These are phyloP conservation scores for Polyergus mexicanus DNA, from an alignment of 1,140 invertebrate genomes.

Conservation along the genomic window DNA sequence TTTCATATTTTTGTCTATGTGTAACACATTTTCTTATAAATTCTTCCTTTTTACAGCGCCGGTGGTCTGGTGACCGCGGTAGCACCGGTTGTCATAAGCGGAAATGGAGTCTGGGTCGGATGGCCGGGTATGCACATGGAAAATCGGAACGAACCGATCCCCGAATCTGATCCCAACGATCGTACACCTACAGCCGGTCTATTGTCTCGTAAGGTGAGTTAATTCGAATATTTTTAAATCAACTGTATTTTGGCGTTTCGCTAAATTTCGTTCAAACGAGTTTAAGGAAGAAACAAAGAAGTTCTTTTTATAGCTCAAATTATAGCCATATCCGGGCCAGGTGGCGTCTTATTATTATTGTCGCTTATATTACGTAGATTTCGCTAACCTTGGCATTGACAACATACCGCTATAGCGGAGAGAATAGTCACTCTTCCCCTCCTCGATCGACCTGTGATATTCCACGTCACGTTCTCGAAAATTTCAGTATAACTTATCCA, in stretches of 20 bases:
- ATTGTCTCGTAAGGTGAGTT: constrained; percentile 91
- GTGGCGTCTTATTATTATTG: background rate
- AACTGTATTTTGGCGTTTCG: too few relatives aligned
- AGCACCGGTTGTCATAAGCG: constrained; percentile 94
- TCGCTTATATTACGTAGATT: background rate
- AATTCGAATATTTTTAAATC: background rate
- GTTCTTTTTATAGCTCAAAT: background rate
- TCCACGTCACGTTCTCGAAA: constrained; percentile 19
- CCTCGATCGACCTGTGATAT: constrained; percentile 32
- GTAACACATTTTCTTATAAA: background rate
- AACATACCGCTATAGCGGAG: background rate
- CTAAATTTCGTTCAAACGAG: background rate
- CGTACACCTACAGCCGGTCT: constrained; percentile 94
- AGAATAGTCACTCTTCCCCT: constrained; percentile 17
- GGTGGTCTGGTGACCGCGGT: constrained; percentile 96
- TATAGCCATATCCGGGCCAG: background rate
- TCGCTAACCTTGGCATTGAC: constrained; percentile 37
- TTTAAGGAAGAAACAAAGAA: background rate
- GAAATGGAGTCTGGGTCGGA: constrained; percentile 95
- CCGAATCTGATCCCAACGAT: constrained; percentile 94
- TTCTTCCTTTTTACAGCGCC: constrained; percentile 88
- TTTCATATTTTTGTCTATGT: background rate
- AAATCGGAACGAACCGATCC: constrained; percentile 91
- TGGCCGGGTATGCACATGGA: constrained; percentile 95
- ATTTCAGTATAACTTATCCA: background rate